Evolutionary conservation across 2,888 invertebrate genomes (phyloP).

Genomic region (Busseola fusca): DNA sequence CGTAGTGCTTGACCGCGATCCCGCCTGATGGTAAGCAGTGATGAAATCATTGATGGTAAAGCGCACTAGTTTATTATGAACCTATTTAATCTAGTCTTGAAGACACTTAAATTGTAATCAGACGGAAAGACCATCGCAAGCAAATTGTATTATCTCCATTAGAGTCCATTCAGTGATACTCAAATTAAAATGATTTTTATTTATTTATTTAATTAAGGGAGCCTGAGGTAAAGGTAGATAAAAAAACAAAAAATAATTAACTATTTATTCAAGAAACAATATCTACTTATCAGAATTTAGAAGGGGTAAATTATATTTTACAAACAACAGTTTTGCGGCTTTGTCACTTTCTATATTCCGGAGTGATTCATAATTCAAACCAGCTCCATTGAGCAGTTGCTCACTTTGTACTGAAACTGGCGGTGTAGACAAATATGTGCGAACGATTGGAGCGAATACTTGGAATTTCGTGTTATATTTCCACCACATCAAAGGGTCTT

Average conservation of each 20-base stretch:
- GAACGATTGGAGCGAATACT: slow-evolving; percentile 28
- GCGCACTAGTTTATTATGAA: too few species aligned
- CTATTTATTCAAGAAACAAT: neutral
- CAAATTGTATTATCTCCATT: too few species aligned
- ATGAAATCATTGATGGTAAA: too few species aligned
- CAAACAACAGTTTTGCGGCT: slow-evolving; percentile 18
- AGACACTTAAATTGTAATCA: too few species aligned
- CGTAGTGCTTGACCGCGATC: too few species aligned
- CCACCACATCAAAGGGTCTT: slow-evolving; percentile 36
- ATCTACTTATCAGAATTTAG: neutral
- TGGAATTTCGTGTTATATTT: slow-evolving; percentile 20
- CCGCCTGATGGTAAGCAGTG: too few species aligned
- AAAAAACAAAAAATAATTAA: neutral
- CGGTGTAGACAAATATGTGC: slow-evolving; percentile 21
- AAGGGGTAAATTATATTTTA: slow-evolving; percentile 30
- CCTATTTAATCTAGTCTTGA: too few species aligned
- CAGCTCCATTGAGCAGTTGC: neutral
- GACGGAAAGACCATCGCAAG: too few species aligned
- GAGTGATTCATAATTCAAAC: slow-evolving; percentile 1
- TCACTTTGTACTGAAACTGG: slow-evolving; percentile 11
- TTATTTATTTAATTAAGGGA: neutral
- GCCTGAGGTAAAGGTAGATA: too few species aligned
- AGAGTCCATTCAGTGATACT: too few species aligned
- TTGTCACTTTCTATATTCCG: slow-evolving; percentile 13
- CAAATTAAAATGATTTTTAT: too few species aligned